A percentile compares a stretch with the other conserved stretches of the same genome.
Conservation (phyloP, 2,888 invertebrate genomes). For the Eupeodes latifasciatus region DNA sequence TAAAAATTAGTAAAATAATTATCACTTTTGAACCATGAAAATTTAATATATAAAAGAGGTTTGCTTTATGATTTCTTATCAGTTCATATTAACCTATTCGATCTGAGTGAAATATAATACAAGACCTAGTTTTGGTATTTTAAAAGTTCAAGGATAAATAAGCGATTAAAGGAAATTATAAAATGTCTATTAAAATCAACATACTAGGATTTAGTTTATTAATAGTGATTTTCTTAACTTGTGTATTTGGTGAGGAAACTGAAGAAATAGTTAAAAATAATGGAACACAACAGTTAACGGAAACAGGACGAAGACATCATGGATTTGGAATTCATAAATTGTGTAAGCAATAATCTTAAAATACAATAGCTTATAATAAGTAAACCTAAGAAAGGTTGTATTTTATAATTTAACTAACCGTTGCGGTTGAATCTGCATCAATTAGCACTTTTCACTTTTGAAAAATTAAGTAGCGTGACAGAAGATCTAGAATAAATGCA, state of each 20-base stretch:
- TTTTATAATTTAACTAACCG: too few species aligned
- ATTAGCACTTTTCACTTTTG: too few species aligned
- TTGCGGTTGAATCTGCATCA: too few species aligned
- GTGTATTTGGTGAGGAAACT: conserved; percentile 59
- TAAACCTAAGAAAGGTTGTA: too few species aligned
- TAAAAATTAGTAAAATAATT: conserved; percentile 71
- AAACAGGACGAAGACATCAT: conserved; percentile 61
- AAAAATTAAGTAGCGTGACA: too few species aligned
- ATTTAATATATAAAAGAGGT: conserved; percentile 69
- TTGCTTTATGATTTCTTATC: conserved; percentile 44
- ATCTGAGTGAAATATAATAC: conserved; percentile 10
- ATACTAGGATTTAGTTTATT: conserved; percentile 32
- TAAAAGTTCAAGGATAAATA: conserved; percentile 35
- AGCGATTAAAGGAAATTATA: conserved; percentile 12
- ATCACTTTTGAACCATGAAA: conserved; percentile 55
- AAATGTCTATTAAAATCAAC: conserved; percentile 55
- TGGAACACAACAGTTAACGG: conserved; percentile 37
- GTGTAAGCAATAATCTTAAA: conserved; percentile 56
- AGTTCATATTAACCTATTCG: conserved; percentile 55
- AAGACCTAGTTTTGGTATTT: background rate
- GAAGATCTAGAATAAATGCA: too few species aligned
- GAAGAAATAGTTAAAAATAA: conserved; percentile 35
- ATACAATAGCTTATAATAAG: too few species aligned
- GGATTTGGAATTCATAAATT: conserved; percentile 64
- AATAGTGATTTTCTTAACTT: conserved; percentile 44